Percentiles rank a stretch among this genome's conserved stretches.
phyloP scores from a whole-genome alignment of 2,797 vertebrate species.

The Craterocephalus amniculus region DNA sequence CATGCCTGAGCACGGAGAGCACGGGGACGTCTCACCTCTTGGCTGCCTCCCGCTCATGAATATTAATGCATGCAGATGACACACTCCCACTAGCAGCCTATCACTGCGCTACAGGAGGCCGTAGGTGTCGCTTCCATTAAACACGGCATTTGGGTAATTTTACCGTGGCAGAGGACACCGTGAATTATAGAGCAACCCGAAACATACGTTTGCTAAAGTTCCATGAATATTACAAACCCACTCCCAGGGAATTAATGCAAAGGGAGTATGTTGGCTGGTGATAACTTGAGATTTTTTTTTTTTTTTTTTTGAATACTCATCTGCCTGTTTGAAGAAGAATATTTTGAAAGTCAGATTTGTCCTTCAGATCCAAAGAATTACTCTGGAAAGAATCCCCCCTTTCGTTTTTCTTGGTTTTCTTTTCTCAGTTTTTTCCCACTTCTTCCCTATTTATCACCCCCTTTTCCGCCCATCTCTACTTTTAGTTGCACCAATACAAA shows the following conservation, averaged over 20 bases:
- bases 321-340: slow-evolving; percentile 42
- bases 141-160: slow-evolving; percentile 68
- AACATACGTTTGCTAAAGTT: slow-evolving; percentile 50
- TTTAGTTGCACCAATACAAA: background rate
- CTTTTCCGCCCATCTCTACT: background rate
- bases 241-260: slow-evolving; percentile 58
- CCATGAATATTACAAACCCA: slow-evolving; percentile 68
- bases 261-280: slow-evolving; percentile 52
- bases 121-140: slow-evolving; percentile 73
- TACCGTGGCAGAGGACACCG: slow-evolving; percentile 70
- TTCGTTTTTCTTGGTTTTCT: slow-evolving; percentile 18
- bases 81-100: slow-evolving; percentile 70
- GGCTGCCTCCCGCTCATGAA: slow-evolving; percentile 68
- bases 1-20: slow-evolving; percentile 23
- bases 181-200: slow-evolving; percentile 52
- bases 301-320: slow-evolving; percentile 18
- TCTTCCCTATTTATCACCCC: background rate
- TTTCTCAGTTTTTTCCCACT: background rate
- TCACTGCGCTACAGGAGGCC: slow-evolving; percentile 63
- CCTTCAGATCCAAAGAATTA: slow-evolving; percentile 59
- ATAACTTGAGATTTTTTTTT: slow-evolving; percentile 59
- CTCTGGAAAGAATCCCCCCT: slow-evolving; percentile 21
- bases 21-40: slow-evolving; percentile 58
- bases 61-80: slow-evolving; percentile 80
- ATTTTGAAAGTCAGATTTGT: slow-evolving; percentile 48